Evolutionary conservation across 2,888 invertebrate genomes (phyloP), one percentile per base, ranked within the genome.

Genomic region (Pheosia gnoma): DNA sequence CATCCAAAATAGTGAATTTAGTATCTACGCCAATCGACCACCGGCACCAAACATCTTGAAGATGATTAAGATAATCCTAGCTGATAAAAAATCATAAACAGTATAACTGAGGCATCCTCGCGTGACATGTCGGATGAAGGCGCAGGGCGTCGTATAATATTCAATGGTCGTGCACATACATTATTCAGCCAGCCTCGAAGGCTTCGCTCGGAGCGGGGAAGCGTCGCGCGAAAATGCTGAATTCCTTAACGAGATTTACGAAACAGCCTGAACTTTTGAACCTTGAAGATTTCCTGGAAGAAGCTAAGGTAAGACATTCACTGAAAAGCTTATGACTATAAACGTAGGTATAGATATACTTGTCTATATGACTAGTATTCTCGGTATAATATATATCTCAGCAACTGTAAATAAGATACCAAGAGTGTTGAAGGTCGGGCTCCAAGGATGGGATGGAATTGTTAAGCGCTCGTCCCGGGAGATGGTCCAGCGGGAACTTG

Each of bases 201-300:
- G 25, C 25, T 13, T 0, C 39, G 9, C 53, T 9, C 8, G 51
- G 8, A 11, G 53, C 53, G 37, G 53, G 51, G 13, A 41, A 25
- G 41, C 39, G 13, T n/a, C 25, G 56, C 25, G 41, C 25, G 41
- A 56, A 55, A 53, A 13, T 11, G 55, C 55, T 55, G n/a, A 55
- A 55, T 39, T 55, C 38, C 38, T 55, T 55, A 55, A 56, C 41
- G 13, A 56, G 56, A 41, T 56, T 41, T 41, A 13, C 5, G 56
- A 39, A 56, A 41, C 41, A 7, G 8, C n/a, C n/a, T n/a, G 13
- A 55, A 41, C 56, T 38, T 56, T 37, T 53, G 37, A 53, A 53
- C 53, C 11, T 25, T 8, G 13, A 41, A 13, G 56, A 39, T 38
- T n/a, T 54, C 6, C 0, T 0, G 51, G 49, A 49, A 51, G 25